Percentiles rank a stretch among this genome's conserved stretches.
These are phyloP conservation scores for Sceloporus undulatus DNA, from an alignment of 2,113 vertebrate genomes.

Conservation along the genomic window DNA sequence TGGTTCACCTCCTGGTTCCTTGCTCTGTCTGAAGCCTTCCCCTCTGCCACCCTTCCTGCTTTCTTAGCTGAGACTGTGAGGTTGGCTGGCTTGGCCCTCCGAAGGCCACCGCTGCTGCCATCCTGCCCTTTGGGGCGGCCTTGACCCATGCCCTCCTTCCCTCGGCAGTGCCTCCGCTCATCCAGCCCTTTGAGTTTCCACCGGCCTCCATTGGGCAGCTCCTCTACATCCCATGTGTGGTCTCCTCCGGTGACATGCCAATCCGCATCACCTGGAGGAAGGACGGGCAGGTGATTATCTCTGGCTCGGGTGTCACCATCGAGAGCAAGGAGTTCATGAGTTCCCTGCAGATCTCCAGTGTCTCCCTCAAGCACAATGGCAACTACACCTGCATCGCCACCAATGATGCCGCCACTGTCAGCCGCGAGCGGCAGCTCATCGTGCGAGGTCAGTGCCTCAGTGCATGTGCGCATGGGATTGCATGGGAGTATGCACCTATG, in stretches of 20 bases:
- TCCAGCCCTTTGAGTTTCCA: slow-evolving; percentile 98
- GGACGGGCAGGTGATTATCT: slow-evolving; percentile 95
- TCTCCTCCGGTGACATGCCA: slow-evolving; percentile 98
- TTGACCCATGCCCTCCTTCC: slow-evolving; percentile 34
- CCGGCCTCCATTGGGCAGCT: slow-evolving; percentile 97
- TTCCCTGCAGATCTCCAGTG: slow-evolving; percentile 97
- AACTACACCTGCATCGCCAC: slow-evolving; percentile 99
- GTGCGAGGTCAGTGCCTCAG: slow-evolving; percentile 87
- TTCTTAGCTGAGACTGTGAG: not conserved
- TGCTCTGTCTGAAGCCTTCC: too few relatives aligned
- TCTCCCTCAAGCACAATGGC: slow-evolving; percentile 97
- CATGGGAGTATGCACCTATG: too few relatives aligned
- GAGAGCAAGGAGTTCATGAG: slow-evolving; percentile 99
- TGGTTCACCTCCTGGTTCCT: too few relatives aligned
- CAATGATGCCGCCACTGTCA: slow-evolving; percentile 95
- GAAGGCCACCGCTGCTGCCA: not conserved
- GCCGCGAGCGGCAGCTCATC: slow-evolving; percentile 95
- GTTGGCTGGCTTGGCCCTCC: not conserved
- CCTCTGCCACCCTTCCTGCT: not conserved
- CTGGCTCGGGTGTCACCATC: slow-evolving; percentile 93
- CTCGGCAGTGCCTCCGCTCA: slow-evolving; percentile 91
- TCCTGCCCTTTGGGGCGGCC: not conserved
- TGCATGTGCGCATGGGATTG: too few relatives aligned
- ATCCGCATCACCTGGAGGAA: slow-evolving; percentile 99
- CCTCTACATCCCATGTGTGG: slow-evolving; percentile 98